Percentiles rank a stretch among this genome's conserved stretches.
Evolutionary conservation across 1,140 invertebrate species (phyloP).

Genomic region (Diorhabda sublineata): DNA sequence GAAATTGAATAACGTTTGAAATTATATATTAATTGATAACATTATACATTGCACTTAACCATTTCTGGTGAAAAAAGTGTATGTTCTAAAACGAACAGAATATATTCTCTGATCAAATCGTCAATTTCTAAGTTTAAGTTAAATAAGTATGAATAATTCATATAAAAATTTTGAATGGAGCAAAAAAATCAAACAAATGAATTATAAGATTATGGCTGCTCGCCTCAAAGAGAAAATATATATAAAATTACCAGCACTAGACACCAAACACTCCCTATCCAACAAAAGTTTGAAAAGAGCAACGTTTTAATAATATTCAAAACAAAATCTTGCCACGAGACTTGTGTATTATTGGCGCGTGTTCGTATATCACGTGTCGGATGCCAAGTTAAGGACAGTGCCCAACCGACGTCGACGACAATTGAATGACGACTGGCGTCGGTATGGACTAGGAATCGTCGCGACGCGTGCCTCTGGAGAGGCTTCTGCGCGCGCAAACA

Average conservation of each 20-base stretch:
- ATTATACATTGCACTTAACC: no score
- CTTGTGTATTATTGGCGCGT: background rate
- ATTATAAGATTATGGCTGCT: no score
- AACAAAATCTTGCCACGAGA: constrained; percentile 6
- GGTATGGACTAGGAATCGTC: constrained; percentile 34
- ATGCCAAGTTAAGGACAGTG: constrained; percentile 28
- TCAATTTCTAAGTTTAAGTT: no score
- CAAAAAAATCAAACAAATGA: no score
- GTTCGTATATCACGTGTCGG: constrained; percentile 10
- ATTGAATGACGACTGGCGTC: constrained; percentile 37
- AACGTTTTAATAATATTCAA: no score
- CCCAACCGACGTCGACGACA: constrained; percentile 29
- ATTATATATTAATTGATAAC: no score
- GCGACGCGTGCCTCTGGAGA: constrained; percentile 36
- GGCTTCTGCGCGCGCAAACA: constrained; percentile 31
- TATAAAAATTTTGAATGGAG: no score
- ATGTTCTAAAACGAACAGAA: no score
- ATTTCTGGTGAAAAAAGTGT: no score
- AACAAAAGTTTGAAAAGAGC: background rate
- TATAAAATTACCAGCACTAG: constrained; percentile 14
- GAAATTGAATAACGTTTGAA: no score
- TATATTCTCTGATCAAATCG: no score
- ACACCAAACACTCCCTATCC: constrained; percentile 3
- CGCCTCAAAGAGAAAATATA: constrained; percentile 5
- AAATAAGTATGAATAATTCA: no score